Base-by-base conservation (phyloP, 92 coral and sea anemone genomes). In the Porites cylindrica region DNA sequence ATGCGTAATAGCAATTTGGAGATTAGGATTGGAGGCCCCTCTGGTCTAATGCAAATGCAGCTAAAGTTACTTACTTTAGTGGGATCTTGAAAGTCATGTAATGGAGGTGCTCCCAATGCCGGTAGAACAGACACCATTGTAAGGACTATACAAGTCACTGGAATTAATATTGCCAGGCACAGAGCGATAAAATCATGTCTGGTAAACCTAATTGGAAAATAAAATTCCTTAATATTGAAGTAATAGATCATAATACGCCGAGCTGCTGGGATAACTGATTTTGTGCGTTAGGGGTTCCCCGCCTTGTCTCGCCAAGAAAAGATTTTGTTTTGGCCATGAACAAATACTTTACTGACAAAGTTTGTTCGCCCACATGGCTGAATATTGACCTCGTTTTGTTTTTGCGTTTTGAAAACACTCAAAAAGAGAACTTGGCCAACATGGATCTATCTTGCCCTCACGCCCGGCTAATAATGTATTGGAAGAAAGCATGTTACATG, bases 1-100 rank as follows among this genome's bases (percentile, higher is more conserved):
- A 38, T 38, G 47, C 47, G 47, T 38, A 38, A 38, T 38, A 38
- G 47, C 47, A 38, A 38, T 38, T 38, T 38, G 47, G 47, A 38
- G 47, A 38, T 38, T 38, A 38, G 6, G 47, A 38, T 38, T 38
- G 47, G 5, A 38, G 47, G 47, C 6, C 6, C 47, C 47, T 38
- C 47, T 38, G 47, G 47, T 38, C 47, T 29, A 29, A 29, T 29
- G 32, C 32, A 29, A 29, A 29, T 4, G 3, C 38, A 29, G 3
- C 3, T 29, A 29, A 29, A 29, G 38, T 26, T 16, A 29, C 52
- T 26, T 72, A 93, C 96, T 93, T 93, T 91, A 1, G 47, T 51
- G 9, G 96, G 96, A 0, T 93, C 50, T 1, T 9, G 78, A 77
- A 93, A 93, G 60, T 77, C 58, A 59, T 94, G 96, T 8, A 93